Evolutionary conservation across 2,797 vertebrate species (phyloP).

Genomic region (Bryconaethiops microstoma): DNA sequence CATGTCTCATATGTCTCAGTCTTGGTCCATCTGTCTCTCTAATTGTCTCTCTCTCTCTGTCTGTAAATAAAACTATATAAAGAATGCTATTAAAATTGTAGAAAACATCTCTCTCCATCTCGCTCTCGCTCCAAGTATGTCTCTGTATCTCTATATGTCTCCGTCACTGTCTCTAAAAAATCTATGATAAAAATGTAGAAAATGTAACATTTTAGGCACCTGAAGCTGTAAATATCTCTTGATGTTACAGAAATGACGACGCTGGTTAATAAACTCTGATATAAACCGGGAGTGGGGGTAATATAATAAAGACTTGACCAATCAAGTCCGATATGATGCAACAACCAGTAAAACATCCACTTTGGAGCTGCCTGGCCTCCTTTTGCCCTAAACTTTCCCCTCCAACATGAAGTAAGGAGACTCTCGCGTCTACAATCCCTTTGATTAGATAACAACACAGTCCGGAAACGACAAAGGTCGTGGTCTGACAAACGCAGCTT

Average conservation of each 20-base stretch:
- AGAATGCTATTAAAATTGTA: too few species aligned
- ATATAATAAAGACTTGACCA: constrained; percentile 3
- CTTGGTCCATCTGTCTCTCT: too few species aligned
- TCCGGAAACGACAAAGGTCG: constrained; percentile 78
- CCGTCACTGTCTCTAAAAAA: neutral
- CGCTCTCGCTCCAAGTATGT: too few species aligned
- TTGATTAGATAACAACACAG: constrained; percentile 75
- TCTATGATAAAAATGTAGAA: neutral
- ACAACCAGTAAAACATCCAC: constrained; percentile 13
- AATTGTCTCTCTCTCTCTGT: too few species aligned
- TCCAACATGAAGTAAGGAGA: constrained; percentile 48
- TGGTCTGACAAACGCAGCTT: constrained; percentile 69
- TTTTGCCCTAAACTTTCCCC: constrained; percentile 61
- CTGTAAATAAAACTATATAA: too few species aligned
- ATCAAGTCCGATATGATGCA: constrained; percentile 5
- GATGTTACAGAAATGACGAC: too few species aligned
- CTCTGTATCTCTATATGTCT: too few species aligned
- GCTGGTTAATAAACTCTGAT: neutral
- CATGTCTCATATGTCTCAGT: too few species aligned
- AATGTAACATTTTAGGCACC: neutral
- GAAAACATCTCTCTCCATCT: too few species aligned
- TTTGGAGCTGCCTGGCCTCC: constrained; percentile 54
- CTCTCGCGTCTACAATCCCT: constrained; percentile 60
- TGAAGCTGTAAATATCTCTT: neutral
- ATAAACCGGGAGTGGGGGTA: neutral